Conservation (phyloP, 53 echinoderm and acorn worm genomes). For the Luidia sarsii region DNA sequence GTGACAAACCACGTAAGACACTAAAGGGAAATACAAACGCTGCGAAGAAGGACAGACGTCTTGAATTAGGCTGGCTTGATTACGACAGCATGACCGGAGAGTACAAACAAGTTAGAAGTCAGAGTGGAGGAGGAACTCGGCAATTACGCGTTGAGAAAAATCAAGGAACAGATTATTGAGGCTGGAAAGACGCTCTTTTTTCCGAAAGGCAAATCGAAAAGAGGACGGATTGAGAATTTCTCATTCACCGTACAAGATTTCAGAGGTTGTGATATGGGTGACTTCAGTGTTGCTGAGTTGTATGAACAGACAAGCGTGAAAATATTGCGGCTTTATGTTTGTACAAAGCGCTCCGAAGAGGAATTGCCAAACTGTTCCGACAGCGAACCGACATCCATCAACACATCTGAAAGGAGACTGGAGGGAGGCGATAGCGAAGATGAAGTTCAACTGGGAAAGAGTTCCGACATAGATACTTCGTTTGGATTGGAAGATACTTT, state of each 20-base stretch:
- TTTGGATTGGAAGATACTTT: conserved; percentile 1
- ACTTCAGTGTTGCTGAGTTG: background rate
- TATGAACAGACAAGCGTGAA: background rate
- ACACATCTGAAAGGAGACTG: background rate
- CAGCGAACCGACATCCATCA: too few relatives aligned
- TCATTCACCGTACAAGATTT: background rate
- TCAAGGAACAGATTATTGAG: background rate
- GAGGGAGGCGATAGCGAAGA: background rate
- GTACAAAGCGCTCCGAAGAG: background rate
- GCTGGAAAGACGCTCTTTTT: conserved; percentile 27
- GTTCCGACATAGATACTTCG: background rate
- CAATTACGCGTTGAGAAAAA: background rate
- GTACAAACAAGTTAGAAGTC: conserved; percentile 48
- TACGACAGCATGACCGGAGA: conserved; percentile 7
- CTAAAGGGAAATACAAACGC: conserved; percentile 38
- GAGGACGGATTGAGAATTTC: conserved; percentile 14
- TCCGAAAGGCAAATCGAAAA: conserved; percentile 23
- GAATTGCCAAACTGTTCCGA: too few relatives aligned
- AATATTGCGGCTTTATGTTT: background rate
- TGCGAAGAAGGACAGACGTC: background rate
- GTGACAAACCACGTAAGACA: too few relatives aligned
- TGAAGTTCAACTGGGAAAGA: background rate
- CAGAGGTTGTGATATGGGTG: background rate
- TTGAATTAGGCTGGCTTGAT: conserved; percentile 57
- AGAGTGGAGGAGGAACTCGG: background rate